A percentile compares a stretch with the other conserved stretches of the same genome.
phyloP scores from a whole-genome alignment of 2,113 vertebrate species.

The Esox niger region DNA sequence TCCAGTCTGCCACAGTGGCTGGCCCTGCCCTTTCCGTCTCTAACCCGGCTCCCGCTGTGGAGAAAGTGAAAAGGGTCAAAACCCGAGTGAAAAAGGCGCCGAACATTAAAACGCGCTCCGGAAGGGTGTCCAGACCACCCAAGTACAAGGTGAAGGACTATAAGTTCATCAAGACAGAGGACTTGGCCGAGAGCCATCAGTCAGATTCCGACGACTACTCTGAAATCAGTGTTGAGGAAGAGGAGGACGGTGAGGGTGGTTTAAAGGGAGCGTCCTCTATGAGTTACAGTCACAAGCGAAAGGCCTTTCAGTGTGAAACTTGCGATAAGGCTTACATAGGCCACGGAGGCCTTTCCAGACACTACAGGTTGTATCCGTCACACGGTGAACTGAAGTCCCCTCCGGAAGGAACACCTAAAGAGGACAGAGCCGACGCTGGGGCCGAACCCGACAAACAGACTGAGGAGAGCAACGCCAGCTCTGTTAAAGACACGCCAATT shows the following conservation, averaged over 20 bases:
- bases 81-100: conserved; percentile 76
- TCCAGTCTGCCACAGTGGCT: not conserved
- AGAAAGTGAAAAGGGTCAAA: conserved; percentile 63
- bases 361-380: conserved; percentile 86
- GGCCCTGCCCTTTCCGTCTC: not conserved
- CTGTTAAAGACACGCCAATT: not conserved
- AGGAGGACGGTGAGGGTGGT: conserved; percentile 71
- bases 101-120: conserved; percentile 90
- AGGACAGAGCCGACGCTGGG: not conserved
- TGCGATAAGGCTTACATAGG: conserved; percentile 96
- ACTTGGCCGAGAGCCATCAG: conserved; percentile 84
- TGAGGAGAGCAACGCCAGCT: not conserved
- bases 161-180: conserved; percentile 94
- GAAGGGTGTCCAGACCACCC: conserved; percentile 90
- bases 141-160: conserved; percentile 96
- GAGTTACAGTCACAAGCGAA: conserved; percentile 78
- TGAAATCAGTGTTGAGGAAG: conserved; percentile 89
- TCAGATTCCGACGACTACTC: conserved; percentile 97
- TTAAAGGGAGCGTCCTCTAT: conserved; percentile 17
- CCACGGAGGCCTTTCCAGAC: conserved; percentile 87
- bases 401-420: not conserved
- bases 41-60: not conserved
- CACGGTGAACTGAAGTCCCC: conserved; percentile 73
- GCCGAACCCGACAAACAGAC: not conserved
- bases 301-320: conserved; percentile 80